These are phyloP conservation scores for Campoletis sonorensis DNA, from an alignment of 1,140 invertebrate genomes.

Conservation along the genomic window DNA sequence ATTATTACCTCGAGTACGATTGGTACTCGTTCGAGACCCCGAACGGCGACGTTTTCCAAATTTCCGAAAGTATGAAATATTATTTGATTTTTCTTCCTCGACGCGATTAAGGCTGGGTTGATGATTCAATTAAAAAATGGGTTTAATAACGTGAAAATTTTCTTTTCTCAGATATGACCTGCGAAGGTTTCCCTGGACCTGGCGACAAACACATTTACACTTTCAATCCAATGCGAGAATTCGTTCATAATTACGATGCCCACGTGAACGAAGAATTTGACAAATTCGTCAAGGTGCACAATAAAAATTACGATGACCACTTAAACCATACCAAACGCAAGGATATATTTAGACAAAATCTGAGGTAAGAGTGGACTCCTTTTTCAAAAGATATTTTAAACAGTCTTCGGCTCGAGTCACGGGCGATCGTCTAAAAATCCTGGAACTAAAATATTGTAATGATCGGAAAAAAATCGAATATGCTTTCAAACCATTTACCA, in stretches of 20 bases:
- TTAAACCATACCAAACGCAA: constrained; percentile 84
- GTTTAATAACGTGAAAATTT: constrained; percentile 2
- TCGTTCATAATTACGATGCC: constrained; percentile 83
- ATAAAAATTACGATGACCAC: constrained; percentile 81
- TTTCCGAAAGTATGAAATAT: constrained; percentile 78
- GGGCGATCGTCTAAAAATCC: too few relatives aligned
- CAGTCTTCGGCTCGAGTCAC: neutral
- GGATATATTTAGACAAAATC: constrained; percentile 92
- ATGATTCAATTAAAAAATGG: neutral
- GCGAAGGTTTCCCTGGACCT: constrained; percentile 91
- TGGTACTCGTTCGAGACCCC: constrained; percentile 84
- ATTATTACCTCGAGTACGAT: constrained; percentile 93
- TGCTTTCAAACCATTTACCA: too few relatives aligned
- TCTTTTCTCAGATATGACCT: constrained; percentile 80
- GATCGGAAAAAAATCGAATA: too few relatives aligned
- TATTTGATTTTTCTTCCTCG: neutral
- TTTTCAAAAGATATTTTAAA: constrained; percentile 6
- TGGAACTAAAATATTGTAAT: too few relatives aligned
- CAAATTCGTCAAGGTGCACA: constrained; percentile 85
- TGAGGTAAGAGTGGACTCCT: constrained; percentile 77
- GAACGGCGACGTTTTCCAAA: constrained; percentile 82
- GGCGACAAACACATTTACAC: constrained; percentile 86
- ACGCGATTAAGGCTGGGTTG: neutral
- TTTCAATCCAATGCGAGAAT: constrained; percentile 96
- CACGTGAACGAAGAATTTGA: constrained; percentile 89